Base-by-base conservation (phyloP, 37 sponge, comb jelly and placozoan species). In the Ephydatia muelleri region DNA sequence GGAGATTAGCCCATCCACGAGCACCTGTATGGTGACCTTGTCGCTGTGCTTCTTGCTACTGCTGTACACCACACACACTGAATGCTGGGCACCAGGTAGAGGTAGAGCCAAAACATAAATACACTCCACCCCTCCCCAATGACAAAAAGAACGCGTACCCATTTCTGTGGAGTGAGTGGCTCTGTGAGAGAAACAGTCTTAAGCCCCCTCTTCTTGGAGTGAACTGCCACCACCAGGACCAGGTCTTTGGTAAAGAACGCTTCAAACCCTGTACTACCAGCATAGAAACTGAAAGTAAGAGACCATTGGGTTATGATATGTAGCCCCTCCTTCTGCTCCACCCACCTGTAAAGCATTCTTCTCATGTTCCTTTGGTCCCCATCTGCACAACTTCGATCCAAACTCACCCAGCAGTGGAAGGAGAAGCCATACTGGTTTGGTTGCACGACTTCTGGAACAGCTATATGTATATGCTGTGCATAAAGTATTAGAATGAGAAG, bases 191-290 rank as follows among this genome's bases (percentile, higher is more conserved):
- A 57, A 21, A 57, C 16, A 57, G 57, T 57, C 57, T 57, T 57
- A 14, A 16, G 16, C 57, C 57, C 57, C 19, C 57, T 13, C 78
- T 81, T 87, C 83, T 88, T 96, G 75, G 91, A 90, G 35, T 77
- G 69, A 32, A 93, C 87, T 49, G 92, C 95, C 64, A 93, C 92
- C 32, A 96, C 92, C 22, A 96, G 86, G 23, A 80, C 71, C 40
- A 72, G 66, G 48, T 71, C 43, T 19, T 84, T 73, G 36, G 91
- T 90, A 78, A 97, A 93, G 85, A 97, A 97, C 4, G 94, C 94
- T 75, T 97, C 94, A 80, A 92, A 97, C 8, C 98, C 96, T 88
- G 89, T 81, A 28, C 89, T 90, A 40, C 39, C 30, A 35, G 80
- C 38, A 79, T 90, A 92, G 83, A 97, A 91, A 80, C 97, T 97